These are phyloP conservation scores for Tachina grossa DNA, from an alignment of 2,888 invertebrate genomes.

Conservation along the genomic window DNA sequence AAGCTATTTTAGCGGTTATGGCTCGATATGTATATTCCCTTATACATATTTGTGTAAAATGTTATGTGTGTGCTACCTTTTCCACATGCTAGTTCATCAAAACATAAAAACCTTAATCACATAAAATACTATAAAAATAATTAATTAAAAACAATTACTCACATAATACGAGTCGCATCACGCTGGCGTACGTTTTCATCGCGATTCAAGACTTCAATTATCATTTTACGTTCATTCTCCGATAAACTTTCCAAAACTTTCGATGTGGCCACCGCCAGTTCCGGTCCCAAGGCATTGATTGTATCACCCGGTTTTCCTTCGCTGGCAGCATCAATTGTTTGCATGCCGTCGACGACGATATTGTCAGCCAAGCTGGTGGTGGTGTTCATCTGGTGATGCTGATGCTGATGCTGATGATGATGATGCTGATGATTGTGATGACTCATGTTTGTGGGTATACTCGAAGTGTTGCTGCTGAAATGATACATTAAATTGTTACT, in stretches of 20 bases:
- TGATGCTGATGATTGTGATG: constrained; percentile 33
- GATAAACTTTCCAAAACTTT: constrained; percentile 82
- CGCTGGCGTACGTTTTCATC: constrained; percentile 84
- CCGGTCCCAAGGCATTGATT: constrained; percentile 80
- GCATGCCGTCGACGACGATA: constrained; percentile 53
- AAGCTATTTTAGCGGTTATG: no score
- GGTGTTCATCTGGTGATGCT: constrained; percentile 41
- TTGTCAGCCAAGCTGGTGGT: constrained; percentile 62
- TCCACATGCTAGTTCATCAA: neutral
- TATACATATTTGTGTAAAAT: neutral
- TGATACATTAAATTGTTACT: constrained; percentile 70
- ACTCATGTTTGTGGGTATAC: constrained; percentile 51
- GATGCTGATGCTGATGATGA: constrained; percentile 18
- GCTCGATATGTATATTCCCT: neutral
- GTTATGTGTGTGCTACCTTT: neutral
- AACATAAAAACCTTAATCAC: neutral
- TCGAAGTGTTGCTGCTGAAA: constrained; percentile 38
- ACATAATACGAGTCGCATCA: constrained; percentile 84
- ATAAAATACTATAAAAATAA: neutral
- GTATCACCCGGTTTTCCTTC: constrained; percentile 78
- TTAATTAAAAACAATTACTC: constrained; percentile 78
- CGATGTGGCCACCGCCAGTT: constrained; percentile 80
- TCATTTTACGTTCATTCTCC: constrained; percentile 84
- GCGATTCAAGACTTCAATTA: constrained; percentile 84
- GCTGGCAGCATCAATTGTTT: constrained; percentile 74